Base-by-base conservation (phyloP, 2,888 invertebrate species). In the Sminthurides aquaticus region DNA sequence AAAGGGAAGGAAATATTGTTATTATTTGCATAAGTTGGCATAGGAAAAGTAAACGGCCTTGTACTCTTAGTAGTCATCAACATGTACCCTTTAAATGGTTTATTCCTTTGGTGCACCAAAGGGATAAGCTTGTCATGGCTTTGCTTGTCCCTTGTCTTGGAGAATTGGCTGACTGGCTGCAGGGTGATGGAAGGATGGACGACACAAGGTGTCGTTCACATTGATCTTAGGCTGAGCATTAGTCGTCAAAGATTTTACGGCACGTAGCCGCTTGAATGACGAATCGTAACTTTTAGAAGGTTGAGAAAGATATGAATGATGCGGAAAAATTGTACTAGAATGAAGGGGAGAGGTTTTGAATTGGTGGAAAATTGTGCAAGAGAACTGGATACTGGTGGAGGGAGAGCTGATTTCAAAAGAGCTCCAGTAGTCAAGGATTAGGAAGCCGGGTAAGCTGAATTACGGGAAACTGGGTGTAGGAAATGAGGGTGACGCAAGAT, bases 21-120 rank as follows among this genome's bases (percentile, higher is more conserved):
- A 28, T 22, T 22, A 57, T n/a, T n/a, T n/a, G n/a, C n/a, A n/a
- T n/a, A n/a, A n/a, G n/a, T n/a, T n/a, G n/a, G n/a, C n/a, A 58
- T 34, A 63, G 62, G 57, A 63, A 67, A 67, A 67, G 66, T 67
- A 57, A 67, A 65, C 65, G 65, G 62, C 67, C 67, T 67, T 67
- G 67, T 65, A 60, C 65, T 20, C 22, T 52, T 15, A 20, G 52
- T 22, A 34, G 43, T 34, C 43, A 34, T 34, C 8, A n/a, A n/a
- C n/a, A n/a, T n/a, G 43, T 34, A 34, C 43, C 43, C 43, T 34
- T 34, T 34, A 15, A 34, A 15, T 34, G 8, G 8, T 11, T 34
- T 34, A 58, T 54, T 57, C 57, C 29, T 58, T 49, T 63, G 43
- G 24, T 54, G 58, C 57, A 26, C 49, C 20, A 8, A 52, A 43